Evolutionary conservation across 1,140 invertebrate species (phyloP).

Genomic region (Matsumurasca onukii): DNA sequence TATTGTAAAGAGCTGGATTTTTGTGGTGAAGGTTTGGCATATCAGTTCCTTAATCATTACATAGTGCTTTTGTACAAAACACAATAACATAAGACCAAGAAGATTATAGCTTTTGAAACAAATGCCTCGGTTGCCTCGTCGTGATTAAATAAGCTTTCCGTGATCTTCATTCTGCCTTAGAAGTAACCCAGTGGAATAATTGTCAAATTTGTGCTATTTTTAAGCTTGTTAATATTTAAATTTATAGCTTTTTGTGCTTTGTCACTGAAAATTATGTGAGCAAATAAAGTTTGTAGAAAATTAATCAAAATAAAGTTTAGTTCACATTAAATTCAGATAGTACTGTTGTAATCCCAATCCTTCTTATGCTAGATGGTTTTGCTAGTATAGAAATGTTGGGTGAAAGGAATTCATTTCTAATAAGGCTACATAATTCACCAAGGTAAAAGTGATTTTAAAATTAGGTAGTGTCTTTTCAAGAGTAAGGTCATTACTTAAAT

Average conservation of each 20-base stretch:
- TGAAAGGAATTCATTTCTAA: no score
- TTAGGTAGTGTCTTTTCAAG: no score
- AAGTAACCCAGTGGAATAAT: background rate
- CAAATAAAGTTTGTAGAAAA: slow-evolving; percentile 14
- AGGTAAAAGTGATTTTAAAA: no score
- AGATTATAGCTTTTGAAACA: slow-evolving; percentile 6
- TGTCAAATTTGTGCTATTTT: slow-evolving; percentile 13
- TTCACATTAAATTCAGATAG: no score
- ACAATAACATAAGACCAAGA: background rate
- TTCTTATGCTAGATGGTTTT: no score
- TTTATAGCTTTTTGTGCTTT: slow-evolving; percentile 17
- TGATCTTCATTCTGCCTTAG: slow-evolving; percentile 21
- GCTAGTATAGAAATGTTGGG: no score
- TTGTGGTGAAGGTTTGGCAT: background rate
- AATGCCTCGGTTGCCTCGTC: slow-evolving; percentile 3
- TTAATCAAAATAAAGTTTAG: slow-evolving; percentile 33
- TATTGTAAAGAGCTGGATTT: background rate
- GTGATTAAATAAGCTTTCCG: slow-evolving; percentile 15
- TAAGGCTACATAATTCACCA: no score
- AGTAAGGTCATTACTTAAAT: no score
- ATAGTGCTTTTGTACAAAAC: background rate
- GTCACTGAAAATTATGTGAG: background rate
- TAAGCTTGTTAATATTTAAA: background rate
- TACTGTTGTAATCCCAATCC: no score
- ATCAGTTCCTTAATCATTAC: slow-evolving; percentile 15